Evolutionary conservation across 2,888 invertebrate genomes (phyloP).

Genomic region (Nudaria mundana): DNA sequence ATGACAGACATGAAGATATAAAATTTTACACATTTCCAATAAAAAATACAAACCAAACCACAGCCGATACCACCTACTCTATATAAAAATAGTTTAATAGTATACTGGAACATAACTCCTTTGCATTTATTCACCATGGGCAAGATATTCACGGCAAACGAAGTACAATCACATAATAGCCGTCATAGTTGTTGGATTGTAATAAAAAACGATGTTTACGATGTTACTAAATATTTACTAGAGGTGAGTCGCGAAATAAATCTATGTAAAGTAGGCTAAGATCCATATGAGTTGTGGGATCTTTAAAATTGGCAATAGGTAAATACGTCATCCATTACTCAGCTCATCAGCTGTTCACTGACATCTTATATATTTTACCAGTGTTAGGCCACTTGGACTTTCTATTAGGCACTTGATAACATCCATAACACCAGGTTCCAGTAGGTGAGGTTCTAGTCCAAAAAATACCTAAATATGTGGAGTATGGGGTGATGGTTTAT

Average conservation of each 20-base stretch:
- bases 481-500: too few species aligned
- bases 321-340: too few species aligned
- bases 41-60: background rate
- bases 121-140: slow-evolving; percentile 42
- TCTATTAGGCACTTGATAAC: too few species aligned
- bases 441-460: too few species aligned
- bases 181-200: slow-evolving; percentile 83
- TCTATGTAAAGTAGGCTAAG: too few species aligned
- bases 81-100: slow-evolving; percentile 15
- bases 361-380: too few species aligned
- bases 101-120: background rate
- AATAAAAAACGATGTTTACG: slow-evolving; percentile 90
- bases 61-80: slow-evolving; percentile 1
- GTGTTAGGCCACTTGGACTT: too few species aligned
- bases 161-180: slow-evolving; percentile 85
- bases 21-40: slow-evolving; percentile 2
- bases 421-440: too few species aligned
- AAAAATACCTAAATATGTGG: too few species aligned
- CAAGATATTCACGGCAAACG: slow-evolving; percentile 71
- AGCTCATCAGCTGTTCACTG: too few species aligned
- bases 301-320: too few species aligned
- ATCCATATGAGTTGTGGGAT: too few species aligned
- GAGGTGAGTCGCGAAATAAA: slow-evolving; percentile 88
- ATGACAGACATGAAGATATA: slow-evolving; percentile 2
- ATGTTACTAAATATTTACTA: slow-evolving; percentile 88